Evolutionary conservation across 2,888 invertebrate species (phyloP).

Genomic region (Callosobruchus maculatus): DNA sequence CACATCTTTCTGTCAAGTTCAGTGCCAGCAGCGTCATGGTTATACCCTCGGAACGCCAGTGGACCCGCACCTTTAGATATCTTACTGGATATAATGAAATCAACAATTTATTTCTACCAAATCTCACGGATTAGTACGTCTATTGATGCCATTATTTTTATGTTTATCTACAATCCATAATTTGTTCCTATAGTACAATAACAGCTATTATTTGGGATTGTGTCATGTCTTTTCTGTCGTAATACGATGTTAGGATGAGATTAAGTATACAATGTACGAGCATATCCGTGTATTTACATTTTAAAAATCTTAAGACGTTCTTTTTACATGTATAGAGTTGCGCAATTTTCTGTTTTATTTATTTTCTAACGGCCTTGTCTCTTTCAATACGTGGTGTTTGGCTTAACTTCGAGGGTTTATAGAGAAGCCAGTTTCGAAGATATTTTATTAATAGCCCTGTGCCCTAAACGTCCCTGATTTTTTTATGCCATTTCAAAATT

Average conservation of each 20-base stretch:
- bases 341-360: background rate
- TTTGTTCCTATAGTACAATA: background rate
- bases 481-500: no score
- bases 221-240: background rate
- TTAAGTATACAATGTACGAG: background rate
- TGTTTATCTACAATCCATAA: background rate
- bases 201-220: background rate
- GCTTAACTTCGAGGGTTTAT: no score
- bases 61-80: no score
- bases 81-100: no score
- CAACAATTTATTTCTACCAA: no score
- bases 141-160: background rate
- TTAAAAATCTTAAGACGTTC: background rate
- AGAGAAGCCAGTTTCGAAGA: no score
- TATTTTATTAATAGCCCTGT: no score
- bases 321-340: background rate
- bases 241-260: background rate
- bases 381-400: no score
- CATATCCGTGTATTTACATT: background rate
- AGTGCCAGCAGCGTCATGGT: no score
- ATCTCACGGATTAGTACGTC: background rate
- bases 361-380: background rate
- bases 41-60: no score
- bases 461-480: no score
- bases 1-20: no score